Base-by-base conservation (phyloP, 1,140 invertebrate genomes). In the Bombus confusus region DNA sequence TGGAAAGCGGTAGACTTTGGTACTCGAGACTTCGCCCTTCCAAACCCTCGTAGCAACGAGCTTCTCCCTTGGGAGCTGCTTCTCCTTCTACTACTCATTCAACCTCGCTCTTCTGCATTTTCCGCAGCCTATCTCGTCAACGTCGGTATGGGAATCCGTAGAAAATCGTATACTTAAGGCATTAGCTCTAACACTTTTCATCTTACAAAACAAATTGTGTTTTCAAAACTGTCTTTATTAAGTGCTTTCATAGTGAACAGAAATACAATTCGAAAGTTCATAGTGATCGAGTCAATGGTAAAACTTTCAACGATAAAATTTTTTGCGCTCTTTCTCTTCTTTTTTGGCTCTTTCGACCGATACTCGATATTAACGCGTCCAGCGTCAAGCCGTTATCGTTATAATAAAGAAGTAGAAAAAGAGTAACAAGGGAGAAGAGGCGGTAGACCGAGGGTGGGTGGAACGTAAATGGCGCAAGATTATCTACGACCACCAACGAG, bases 11-110 rank as follows among this genome's bases (percentile, higher is more conserved):
- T 91, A 90, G 89, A 88, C 87, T 91, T 91, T 82, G 89, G 88
- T 88, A 93, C 92, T 92, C 92, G 92, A 93, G 91, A 93, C 92
- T 92, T 90, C 76, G 80, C 92, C 90, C 81, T 91, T 87, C 83
- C 72, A 84, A 87, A 91, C 90, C 88, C 88, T 91, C 91, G 88
- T 91, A 90, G 86, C 86, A 90, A 90, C 88, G 89, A 80, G 78
- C 76, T 90, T 91, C 82, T 87, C 86, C 81, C 91, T 57, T 62
- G 88, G 90, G 90, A 34, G 62, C 80, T 71, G 64, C 68, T 73
- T 52, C 62, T 43, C 28, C 72, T 62, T 62, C 74, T 69, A 57
- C 75, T n/a, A 72, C 86, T 85, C 86, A 74, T 87, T 87, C 85
- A 85, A 43, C 43, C 79, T 47, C 69, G 43, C 37, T 79, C 57